phyloP scores from a whole-genome alignment of 2,797 vertebrate species.

The Sebastes vulpes region DNA sequence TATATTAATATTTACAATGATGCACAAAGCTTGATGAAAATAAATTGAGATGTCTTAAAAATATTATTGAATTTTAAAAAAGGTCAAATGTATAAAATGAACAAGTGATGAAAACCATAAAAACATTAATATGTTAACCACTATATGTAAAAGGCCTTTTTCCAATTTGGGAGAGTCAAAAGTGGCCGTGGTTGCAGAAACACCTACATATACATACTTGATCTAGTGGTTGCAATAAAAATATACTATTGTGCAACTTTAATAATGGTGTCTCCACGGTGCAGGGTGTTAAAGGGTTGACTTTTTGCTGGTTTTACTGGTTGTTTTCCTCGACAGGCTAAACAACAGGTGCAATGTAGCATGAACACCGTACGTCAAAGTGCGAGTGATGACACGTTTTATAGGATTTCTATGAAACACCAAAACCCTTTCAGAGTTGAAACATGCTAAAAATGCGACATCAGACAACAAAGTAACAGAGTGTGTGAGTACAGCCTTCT shows the following conservation, averaged over 20 bases:
- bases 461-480: background rate
- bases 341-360: background rate
- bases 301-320: background rate
- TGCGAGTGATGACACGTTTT: background rate
- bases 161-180: too few species aligned
- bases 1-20: too few species aligned
- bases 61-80: too few species aligned
- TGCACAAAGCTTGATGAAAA: too few species aligned
- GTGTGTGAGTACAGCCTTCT: background rate
- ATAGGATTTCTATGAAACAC: background rate
- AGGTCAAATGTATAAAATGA: too few species aligned
- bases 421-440: background rate
- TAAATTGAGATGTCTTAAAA: too few species aligned
- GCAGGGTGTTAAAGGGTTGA: background rate
- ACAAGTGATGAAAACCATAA: too few species aligned
- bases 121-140: too few species aligned
- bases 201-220: too few species aligned
- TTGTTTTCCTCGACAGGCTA: background rate
- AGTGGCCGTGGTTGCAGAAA: too few species aligned
- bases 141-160: too few species aligned
- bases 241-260: background rate
- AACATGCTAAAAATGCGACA: background rate
- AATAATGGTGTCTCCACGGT: background rate
- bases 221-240: too few species aligned
- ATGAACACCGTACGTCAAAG: background rate